A percentile compares a stretch with the other conserved stretches of the same genome.
phyloP scores from a whole-genome alignment of 1,140 invertebrate genomes.

The Argopecten irradians region DNA sequence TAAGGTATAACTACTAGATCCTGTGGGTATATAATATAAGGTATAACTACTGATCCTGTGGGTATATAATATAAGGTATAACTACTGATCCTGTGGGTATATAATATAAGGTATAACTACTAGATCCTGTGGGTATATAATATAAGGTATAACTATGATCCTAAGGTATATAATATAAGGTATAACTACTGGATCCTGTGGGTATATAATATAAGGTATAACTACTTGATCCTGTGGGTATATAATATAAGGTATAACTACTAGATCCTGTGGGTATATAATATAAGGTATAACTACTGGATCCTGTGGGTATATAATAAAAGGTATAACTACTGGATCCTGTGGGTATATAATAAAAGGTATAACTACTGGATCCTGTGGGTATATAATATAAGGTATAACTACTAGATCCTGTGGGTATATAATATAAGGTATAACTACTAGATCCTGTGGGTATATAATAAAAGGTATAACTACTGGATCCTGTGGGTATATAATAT shows the following conservation, averaged over 20 bases:
- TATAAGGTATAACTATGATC: background rate
- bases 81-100: no score
- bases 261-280: constrained; percentile 78
- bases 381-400: no score
- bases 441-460: no score
- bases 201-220: background rate
- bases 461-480: no score
- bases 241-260: no score
- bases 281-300: background rate
- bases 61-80: background rate
- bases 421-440: background rate
- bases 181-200: constrained; percentile 82
- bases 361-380: background rate
- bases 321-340: no score
- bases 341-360: constrained; percentile 50
- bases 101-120: no score
- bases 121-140: constrained; percentile 77
- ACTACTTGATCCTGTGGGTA: no score
- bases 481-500: constrained; percentile 77
- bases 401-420: constrained; percentile 80
- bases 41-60: no score
- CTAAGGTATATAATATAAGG: no score
- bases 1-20: background rate
- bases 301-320: no score
- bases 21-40: no score